Conservation (phyloP, 2,113 vertebrate genomes). For the Dicentrarchus labrax region DNA sequence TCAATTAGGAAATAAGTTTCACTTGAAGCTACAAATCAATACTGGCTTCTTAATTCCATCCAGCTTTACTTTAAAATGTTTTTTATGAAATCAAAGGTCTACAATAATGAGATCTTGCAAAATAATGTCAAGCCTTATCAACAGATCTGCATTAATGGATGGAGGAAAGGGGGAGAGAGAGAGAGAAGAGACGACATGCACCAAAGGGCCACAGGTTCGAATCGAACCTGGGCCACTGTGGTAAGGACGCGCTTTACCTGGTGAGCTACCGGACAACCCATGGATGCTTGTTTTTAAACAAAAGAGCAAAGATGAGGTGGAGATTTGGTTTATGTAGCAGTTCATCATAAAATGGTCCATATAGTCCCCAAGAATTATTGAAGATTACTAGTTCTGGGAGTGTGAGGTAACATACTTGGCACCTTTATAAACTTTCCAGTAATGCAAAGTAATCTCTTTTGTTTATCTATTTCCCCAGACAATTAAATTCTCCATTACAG, state of each 20-base stretch:
- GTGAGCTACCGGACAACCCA: too few relatives aligned
- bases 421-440: constrained; percentile 59
- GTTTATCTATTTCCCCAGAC: constrained; percentile 69
- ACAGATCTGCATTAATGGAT: not conserved
- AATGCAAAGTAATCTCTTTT: constrained; percentile 67
- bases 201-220: too few relatives aligned
- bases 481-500: constrained; percentile 76
- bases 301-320: not conserved
- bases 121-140: not conserved
- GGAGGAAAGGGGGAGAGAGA: too few relatives aligned
- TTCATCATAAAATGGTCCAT: constrained; percentile 44
- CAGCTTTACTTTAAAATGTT: not conserved
- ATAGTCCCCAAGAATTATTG: constrained; percentile 9
- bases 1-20: constrained; percentile 23
- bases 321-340: constrained; percentile 9
- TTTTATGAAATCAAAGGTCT: constrained; percentile 5
- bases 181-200: too few relatives aligned
- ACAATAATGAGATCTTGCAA: not conserved
- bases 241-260: too few relatives aligned
- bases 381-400: constrained; percentile 31
- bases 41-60: not conserved
- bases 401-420: constrained; percentile 22
- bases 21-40: constrained; percentile 2
- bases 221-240: too few relatives aligned
- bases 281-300: not conserved